These are phyloP conservation scores for Prochilodus magdalenae DNA, from an alignment of 2,113 vertebrate genomes.

Conservation along the genomic window DNA sequence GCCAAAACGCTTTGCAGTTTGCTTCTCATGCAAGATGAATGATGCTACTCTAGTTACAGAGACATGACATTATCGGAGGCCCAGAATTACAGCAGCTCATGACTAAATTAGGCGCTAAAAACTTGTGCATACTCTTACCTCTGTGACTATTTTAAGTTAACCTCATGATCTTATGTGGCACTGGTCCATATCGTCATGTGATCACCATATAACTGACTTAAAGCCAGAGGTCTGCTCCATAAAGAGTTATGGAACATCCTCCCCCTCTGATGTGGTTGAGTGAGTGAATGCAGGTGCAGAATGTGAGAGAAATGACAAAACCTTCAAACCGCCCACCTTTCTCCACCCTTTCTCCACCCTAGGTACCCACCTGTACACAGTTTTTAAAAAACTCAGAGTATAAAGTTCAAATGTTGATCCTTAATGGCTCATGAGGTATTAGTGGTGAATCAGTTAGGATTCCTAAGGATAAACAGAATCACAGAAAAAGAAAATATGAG, in stretches of 20 bases:
- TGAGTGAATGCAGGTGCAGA: neutral
- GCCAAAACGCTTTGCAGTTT: neutral
- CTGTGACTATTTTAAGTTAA: conserved; percentile 12
- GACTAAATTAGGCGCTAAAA: conserved; percentile 5
- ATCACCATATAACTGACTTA: neutral
- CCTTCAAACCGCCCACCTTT: no score
- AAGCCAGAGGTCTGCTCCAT: neutral
- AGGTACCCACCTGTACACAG: no score
- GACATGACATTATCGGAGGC: conserved; percentile 8
- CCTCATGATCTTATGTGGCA: neutral
- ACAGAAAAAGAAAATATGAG: no score
- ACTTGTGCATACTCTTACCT: neutral
- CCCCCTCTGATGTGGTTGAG: neutral
- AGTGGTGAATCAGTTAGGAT: no score
- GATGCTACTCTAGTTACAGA: neutral
- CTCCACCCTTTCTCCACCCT: no score
- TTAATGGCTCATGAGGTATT: no score
- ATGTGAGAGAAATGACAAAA: no score
- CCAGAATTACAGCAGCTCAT: neutral
- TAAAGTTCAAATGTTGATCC: no score
- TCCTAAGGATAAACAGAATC: no score
- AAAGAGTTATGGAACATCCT: neutral
- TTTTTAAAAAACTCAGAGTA: no score
- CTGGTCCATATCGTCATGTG: neutral
- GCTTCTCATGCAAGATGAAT: neutral